phyloP scores from a whole-genome alignment of 2,113 vertebrate species.

The Bombycilla garrulus region DNA sequence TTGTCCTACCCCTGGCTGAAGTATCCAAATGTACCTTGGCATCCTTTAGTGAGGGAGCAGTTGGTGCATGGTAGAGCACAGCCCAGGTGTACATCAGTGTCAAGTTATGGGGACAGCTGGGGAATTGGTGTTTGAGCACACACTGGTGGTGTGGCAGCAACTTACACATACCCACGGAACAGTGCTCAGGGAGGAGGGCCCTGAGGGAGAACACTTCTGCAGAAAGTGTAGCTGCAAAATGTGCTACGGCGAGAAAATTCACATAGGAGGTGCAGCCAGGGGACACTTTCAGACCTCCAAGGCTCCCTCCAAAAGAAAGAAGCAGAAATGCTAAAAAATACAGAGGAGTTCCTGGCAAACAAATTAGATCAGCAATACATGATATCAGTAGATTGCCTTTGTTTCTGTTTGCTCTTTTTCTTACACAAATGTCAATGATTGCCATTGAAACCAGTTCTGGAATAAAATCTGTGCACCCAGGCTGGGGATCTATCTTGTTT shows the following conservation, averaged over 20 bases:
- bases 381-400: background rate
- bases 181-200: background rate
- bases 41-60: background rate
- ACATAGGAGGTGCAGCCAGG: background rate
- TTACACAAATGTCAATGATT: background rate
- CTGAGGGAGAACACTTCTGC: background rate
- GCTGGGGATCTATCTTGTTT: background rate
- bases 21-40: fast-evolving
- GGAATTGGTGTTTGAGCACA: background rate
- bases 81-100: background rate
- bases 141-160: background rate
- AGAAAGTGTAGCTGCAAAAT: background rate
- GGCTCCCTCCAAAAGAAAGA: background rate
- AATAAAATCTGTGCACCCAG: background rate
- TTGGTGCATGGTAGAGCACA: background rate
- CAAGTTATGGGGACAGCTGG: background rate
- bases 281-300: background rate
- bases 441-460: background rate
- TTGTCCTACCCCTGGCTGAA: background rate
- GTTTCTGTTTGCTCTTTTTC: background rate
- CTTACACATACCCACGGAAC: fast-evolving
- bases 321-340: background rate
- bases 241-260: background rate
- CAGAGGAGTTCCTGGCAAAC: background rate
- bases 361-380: background rate